Conservation (phyloP, 2,113 vertebrate genomes). For the Pseudopipra pipra region DNA sequence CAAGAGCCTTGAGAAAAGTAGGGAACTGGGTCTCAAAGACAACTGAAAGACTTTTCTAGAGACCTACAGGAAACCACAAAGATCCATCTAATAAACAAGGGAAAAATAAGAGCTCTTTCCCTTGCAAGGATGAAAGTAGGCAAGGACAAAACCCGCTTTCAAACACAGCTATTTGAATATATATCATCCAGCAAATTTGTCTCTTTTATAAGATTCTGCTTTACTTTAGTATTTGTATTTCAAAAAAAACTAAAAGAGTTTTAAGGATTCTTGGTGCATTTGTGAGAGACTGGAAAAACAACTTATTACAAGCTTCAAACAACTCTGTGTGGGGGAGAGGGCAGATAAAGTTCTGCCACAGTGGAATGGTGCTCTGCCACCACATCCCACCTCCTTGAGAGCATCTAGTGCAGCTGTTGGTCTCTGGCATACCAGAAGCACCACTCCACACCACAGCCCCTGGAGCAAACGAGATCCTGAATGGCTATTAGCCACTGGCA, state of each 20-base stretch:
- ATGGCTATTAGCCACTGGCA: neutral
- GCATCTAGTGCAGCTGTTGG: neutral
- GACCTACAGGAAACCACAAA: neutral
- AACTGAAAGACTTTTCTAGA: neutral
- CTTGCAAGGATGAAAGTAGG: neutral
- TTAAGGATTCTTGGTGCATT: neutral
- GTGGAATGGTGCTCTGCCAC: neutral
- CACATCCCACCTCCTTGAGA: neutral
- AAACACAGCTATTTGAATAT: neutral
- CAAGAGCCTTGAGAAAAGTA: neutral
- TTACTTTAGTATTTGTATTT: neutral
- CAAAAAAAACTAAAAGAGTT: neutral
- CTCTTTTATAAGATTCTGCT: neutral
- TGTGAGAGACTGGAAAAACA: neutral
- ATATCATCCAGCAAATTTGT: neutral
- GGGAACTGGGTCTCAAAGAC: neutral
- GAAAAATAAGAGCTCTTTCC: neutral
- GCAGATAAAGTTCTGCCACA: neutral
- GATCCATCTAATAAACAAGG: neutral
- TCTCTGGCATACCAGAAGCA: neutral
- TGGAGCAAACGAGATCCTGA: neutral
- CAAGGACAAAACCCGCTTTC: neutral
- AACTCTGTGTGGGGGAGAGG: neutral
- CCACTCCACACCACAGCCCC: neutral
- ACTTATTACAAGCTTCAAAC: neutral